Percentiles rank a stretch among this genome's conserved stretches.
phyloP scores from a whole-genome alignment of 2,888 invertebrate species.

The Thysanoteuthis rhombus region DNA sequence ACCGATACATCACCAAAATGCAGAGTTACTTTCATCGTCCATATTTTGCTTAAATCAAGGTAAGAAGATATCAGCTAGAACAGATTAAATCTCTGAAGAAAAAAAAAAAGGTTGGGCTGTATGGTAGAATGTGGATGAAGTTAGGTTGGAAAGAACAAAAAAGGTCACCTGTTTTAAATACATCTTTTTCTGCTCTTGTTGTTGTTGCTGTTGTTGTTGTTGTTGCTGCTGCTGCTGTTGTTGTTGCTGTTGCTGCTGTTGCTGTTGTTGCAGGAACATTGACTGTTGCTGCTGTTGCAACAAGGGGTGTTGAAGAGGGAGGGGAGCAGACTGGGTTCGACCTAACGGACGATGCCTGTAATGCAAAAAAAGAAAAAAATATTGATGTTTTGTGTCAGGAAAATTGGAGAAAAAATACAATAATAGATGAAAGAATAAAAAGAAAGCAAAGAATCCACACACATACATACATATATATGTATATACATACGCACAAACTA shows the following conservation, averaged over 20 bases:
- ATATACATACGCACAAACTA: too few species aligned
- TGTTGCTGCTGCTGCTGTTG: slow-evolving; percentile 43
- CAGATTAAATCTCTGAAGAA: neutral
- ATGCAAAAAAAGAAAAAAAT: slow-evolving; percentile 13
- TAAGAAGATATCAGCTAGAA: neutral
- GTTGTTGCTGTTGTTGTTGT: slow-evolving; percentile 65
- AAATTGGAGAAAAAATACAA: neutral
- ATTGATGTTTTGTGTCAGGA: neutral
- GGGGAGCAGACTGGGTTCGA: slow-evolving; percentile 92
- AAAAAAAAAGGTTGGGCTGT: too few species aligned
- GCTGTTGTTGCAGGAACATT: slow-evolving; percentile 48
- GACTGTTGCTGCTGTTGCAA: slow-evolving; percentile 69
- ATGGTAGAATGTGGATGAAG: neutral
- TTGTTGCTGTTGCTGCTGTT: slow-evolving; percentile 43
- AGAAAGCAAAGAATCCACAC: too few species aligned
- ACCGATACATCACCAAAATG: too few species aligned
- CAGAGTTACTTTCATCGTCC: neutral
- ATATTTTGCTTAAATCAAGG: neutral
- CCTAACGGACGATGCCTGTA: slow-evolving; percentile 84
- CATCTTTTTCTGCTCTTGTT: slow-evolving; percentile 67
- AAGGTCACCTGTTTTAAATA: slow-evolving; percentile 59
- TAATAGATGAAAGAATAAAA: neutral
- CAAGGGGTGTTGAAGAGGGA: slow-evolving; percentile 89
- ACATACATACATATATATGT: too few species aligned
- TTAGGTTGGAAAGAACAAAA: neutral